phyloP scores from a whole-genome alignment of 1,140 invertebrate species.

The Bombus polaris region DNA sequence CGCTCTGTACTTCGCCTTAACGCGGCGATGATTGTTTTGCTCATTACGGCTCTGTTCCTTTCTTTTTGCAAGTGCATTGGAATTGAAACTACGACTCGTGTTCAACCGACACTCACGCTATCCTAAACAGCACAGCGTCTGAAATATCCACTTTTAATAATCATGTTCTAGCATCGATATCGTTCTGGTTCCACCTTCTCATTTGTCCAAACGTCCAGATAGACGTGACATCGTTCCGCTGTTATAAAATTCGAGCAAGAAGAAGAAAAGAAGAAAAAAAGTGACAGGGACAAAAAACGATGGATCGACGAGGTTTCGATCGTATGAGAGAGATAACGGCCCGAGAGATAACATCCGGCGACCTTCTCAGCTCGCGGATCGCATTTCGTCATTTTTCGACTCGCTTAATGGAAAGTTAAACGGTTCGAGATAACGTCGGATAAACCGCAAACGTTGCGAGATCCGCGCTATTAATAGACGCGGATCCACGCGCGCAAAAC shows the following conservation, averaged over 20 bases:
- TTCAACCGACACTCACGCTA: not conserved
- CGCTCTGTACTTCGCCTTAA: not conserved
- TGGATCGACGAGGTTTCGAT: not conserved
- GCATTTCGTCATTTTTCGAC: conserved; percentile 42
- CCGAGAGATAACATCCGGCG: conserved; percentile 4
- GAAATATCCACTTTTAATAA: not conserved
- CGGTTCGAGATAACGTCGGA: conserved; percentile 33
- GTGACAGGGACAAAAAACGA: not conserved
- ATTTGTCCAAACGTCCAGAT: not conserved
- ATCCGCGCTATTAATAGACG: conserved; percentile 33
- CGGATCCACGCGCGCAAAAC: conserved; percentile 4
- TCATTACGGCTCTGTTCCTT: not conserved
- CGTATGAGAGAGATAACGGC: no score
- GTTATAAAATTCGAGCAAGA: not conserved
- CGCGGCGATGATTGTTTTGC: conserved; percentile 3
- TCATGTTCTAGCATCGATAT: not conserved
- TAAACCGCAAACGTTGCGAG: conserved; percentile 27
- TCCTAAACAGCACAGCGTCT: no score
- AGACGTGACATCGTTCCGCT: not conserved
- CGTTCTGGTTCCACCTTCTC: no score
- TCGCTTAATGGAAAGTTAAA: conserved; percentile 48
- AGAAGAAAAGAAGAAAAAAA: no score
- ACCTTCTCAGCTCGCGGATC: conserved; percentile 13
- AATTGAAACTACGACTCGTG: not conserved
- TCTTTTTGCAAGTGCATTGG: not conserved